These are phyloP conservation scores for Ectobius pallidus DNA, from an alignment of 2,888 invertebrate genomes.

Conservation along the genomic window DNA sequence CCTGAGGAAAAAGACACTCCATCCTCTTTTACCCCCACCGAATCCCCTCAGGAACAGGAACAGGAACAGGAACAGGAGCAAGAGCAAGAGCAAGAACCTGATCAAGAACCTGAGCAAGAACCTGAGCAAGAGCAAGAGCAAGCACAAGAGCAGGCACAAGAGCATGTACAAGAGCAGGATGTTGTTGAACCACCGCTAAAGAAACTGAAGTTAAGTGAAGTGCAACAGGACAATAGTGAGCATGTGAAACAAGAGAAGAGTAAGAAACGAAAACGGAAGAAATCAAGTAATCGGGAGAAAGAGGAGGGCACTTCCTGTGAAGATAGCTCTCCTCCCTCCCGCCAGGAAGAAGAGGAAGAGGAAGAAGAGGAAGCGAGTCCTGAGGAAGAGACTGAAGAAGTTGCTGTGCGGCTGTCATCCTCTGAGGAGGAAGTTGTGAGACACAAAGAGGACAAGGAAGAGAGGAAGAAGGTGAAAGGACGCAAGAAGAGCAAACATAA, in stretches of 20 bases:
- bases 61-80: background rate
- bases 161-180: too few species aligned
- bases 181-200: too few species aligned
- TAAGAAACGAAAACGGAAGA: background rate
- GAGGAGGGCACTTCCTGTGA: background rate
- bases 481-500: constrained; percentile 39
- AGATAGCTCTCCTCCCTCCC: too few species aligned
- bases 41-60: too few species aligned
- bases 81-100: background rate
- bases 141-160: too few species aligned
- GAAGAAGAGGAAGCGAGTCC: constrained; percentile 22
- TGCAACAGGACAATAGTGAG: too few species aligned
- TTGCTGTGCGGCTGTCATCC: background rate
- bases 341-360: background rate
- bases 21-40: background rate
- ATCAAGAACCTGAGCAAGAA: background rate
- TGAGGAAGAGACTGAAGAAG: background rate
- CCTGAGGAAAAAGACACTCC: background rate
- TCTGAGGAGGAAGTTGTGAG: constrained; percentile 27
- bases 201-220: too few species aligned
- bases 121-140: background rate
- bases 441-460: constrained; percentile 10
- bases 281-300: background rate
- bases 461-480: constrained; percentile 9
- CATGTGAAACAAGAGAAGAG: too few species aligned